phyloP scores from a whole-genome alignment of 2,888 invertebrate genomes.

The Agonopterix arenella region DNA sequence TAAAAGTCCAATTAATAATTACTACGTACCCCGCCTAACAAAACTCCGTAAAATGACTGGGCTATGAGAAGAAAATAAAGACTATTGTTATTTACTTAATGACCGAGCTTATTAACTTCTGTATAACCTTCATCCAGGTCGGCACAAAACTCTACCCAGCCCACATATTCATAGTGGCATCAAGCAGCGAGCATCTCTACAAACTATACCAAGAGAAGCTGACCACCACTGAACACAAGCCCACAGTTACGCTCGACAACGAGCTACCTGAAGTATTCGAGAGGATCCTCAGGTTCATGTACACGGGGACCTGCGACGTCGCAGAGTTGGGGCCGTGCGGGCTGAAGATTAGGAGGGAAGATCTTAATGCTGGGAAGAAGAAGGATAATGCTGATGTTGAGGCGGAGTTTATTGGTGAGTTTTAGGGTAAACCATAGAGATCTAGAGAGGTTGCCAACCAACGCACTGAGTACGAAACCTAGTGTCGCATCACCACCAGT shows the following conservation, averaged over 20 bases:
- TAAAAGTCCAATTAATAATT: no score
- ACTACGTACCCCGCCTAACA: no score
- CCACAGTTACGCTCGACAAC: slow-evolving; percentile 65
- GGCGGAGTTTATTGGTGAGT: slow-evolving; percentile 45
- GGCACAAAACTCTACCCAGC: slow-evolving; percentile 79
- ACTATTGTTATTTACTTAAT: no score
- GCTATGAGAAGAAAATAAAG: no score
- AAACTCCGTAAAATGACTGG: no score
- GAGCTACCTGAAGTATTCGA: slow-evolving; percentile 82
- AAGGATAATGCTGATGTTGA: slow-evolving; percentile 39
- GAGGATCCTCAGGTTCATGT: slow-evolving; percentile 80
- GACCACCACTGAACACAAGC: slow-evolving; percentile 37
- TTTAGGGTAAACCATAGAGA: no score
- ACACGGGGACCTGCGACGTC: slow-evolving; percentile 81
- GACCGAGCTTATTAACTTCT: no score
- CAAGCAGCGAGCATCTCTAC: slow-evolving; percentile 79
- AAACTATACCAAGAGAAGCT: slow-evolving; percentile 65
- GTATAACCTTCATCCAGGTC: slow-evolving; percentile 54
- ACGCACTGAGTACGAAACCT: no score
- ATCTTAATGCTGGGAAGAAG: slow-evolving; percentile 42
- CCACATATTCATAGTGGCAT: slow-evolving; percentile 84
- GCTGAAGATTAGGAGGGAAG: slow-evolving; percentile 62
- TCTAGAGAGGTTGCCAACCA: no score
- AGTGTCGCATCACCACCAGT: no score
- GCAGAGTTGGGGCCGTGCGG: slow-evolving; percentile 68